A percentile compares a stretch with the other conserved stretches of the same genome.
These are phyloP conservation scores for Helogale parvula DNA, from an alignment of 2,113 vertebrate genomes.

Conservation along the genomic window DNA sequence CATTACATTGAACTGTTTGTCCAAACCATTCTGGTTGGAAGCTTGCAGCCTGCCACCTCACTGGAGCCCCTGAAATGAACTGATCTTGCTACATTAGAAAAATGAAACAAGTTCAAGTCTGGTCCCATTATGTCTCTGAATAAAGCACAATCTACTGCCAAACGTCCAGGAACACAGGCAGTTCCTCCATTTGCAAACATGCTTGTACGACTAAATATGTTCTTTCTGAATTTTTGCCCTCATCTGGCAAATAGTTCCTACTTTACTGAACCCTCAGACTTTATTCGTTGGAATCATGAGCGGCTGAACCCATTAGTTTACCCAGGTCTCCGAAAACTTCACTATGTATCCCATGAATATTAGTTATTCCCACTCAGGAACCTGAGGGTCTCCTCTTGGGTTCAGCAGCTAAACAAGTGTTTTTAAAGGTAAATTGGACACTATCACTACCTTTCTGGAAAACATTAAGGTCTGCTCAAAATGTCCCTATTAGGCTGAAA, in stretches of 20 bases:
- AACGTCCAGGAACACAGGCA: not conserved
- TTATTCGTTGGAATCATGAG: not conserved
- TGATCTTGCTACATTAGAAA: not conserved
- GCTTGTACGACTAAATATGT: too few relatives aligned
- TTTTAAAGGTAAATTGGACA: not conserved
- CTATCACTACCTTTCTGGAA: not conserved
- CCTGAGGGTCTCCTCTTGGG: not conserved
- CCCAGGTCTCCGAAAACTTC: not conserved
- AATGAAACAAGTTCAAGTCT: not conserved
- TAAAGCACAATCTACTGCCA: not conserved
- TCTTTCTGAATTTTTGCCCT: not conserved
- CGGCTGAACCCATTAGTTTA: not conserved
- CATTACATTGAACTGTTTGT: not conserved
- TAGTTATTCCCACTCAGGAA: not conserved
- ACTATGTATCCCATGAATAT: not conserved
- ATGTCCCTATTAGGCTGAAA: not conserved
- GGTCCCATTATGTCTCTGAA: not conserved
- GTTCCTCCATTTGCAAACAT: not conserved
- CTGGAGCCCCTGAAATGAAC: too few relatives aligned
- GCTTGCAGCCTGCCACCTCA: not conserved
- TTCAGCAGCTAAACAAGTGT: not conserved
- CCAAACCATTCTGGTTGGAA: not conserved
- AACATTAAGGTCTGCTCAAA: not conserved
- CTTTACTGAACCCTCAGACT: not conserved
- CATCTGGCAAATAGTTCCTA: not conserved